These are phyloP conservation scores for Caenorhabditis inopinata DNA, from an alignment of 1,140 invertebrate species.

Conservation along the genomic window DNA sequence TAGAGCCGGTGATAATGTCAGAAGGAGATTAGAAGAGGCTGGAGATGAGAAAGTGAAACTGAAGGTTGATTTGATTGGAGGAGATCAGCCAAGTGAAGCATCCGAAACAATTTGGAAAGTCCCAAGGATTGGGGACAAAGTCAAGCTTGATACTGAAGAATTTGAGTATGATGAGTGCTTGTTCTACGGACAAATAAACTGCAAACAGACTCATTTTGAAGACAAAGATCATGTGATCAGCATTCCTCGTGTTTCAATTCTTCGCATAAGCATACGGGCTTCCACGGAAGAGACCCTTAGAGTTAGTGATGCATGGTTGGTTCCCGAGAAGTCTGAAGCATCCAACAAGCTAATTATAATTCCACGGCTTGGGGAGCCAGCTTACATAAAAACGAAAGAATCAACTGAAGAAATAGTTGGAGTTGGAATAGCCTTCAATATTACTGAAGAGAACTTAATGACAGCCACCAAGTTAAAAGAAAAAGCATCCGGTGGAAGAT, in stretches of 20 bases:
- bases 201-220: conserved; percentile 39
- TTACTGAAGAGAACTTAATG: background rate
- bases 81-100: background rate
- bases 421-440: conserved; percentile 52
- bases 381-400: conserved; percentile 46
- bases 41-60: conserved; percentile 50
- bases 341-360: conserved; percentile 29
- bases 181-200: conserved; percentile 56
- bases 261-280: conserved; percentile 43
- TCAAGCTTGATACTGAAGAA: conserved; percentile 46
- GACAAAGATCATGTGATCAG: conserved; percentile 40
- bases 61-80: conserved; percentile 43
- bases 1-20: conserved; percentile 33
- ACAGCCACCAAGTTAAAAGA: conserved; percentile 33
- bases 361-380: conserved; percentile 36
- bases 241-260: conserved; percentile 51
- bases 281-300: conserved; percentile 50
- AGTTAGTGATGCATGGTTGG: conserved; percentile 50
- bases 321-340: conserved; percentile 32
- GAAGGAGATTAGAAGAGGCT: conserved; percentile 35
- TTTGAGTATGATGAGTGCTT: conserved; percentile 56
- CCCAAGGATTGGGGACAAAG: conserved; percentile 28
- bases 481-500: conserved; percentile 53
- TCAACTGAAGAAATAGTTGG: conserved; percentile 45
- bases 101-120: background rate